Base-by-base conservation (phyloP, 1,140 invertebrate genomes). In the Apis florea region DNA sequence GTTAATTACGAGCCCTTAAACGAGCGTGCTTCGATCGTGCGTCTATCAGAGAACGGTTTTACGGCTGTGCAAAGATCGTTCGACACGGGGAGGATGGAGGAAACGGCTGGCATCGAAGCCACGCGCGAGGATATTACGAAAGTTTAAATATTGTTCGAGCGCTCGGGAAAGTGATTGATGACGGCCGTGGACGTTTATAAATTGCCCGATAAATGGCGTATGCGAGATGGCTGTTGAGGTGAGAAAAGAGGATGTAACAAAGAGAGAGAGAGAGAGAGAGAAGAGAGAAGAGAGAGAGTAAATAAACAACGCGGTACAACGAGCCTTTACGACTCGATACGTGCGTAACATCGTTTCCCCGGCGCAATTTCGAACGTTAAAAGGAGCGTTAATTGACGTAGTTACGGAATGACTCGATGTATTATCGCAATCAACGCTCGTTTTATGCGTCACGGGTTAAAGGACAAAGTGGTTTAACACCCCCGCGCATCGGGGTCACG, bases 31-130 rank as follows among this genome's bases (percentile, higher is more conserved):
- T 74, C 47, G 31, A 5, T 19, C 51, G 71, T 31, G 26, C 54
- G 59, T 80, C 74, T 74, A 74, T 67, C 67, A 67, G 79, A 21
- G 51, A 24, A 15, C 1, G n/a, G 40, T 24, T 80, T 80, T 74
- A 75, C 71, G 70, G 24, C 53, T 75, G 53, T 67, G 61, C 71
- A 74, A 80, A 77, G 54, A 26, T 74, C 74, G 51, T 75, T 59
- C 15, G 10, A 24, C 31, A 40, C 40, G 63, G 12, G 26, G 21
- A 26, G 5, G 53, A 31, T 77, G 21, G 31, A 49, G 58, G 67
- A 68, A 67, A 51, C 47, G 19, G 0, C 11, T 24, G 1, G 8
- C 9, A 67, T 26, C 51, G 31, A 24, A 59, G n/a, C 47, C 66
- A 51, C 47, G 49, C 21, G 47, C 58, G 49, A 58, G 61, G 21